A percentile compares a stretch with the other conserved stretches of the same genome.
These are phyloP conservation scores for Drosophila repleta DNA, from an alignment of 1,140 invertebrate genomes.

Conservation along the genomic window DNA sequence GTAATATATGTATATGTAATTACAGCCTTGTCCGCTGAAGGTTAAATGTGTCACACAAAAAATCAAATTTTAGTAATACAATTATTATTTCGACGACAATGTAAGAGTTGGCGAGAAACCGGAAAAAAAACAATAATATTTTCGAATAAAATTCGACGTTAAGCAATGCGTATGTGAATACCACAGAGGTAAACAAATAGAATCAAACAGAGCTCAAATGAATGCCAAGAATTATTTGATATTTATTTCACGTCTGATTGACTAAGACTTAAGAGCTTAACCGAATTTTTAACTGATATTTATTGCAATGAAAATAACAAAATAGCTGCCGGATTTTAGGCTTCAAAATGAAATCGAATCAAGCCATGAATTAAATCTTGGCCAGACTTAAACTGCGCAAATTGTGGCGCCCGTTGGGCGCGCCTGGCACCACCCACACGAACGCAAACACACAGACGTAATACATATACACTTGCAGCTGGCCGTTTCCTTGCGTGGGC, in stretches of 20 bases:
- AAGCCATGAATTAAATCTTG: constrained; percentile 39
- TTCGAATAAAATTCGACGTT: too few species aligned
- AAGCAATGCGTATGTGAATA: neutral
- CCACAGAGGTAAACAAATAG: neutral
- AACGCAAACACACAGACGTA: constrained; percentile 5
- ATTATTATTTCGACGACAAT: constrained; percentile 10
- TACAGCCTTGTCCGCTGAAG: constrained; percentile 23
- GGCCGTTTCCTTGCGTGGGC: constrained; percentile 32
- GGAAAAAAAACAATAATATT: neutral
- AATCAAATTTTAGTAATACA: constrained; percentile 2
- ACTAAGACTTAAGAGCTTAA: neutral
- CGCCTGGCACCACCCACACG: constrained; percentile 40
- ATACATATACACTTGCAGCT: neutral
- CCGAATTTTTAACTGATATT: neutral
- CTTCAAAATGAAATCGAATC: constrained; percentile 57
- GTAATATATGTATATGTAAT: constrained; percentile 28
- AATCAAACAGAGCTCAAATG: neutral
- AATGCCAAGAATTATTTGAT: neutral
- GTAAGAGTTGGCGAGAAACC: constrained; percentile 2
- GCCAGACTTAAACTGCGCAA: constrained; percentile 64
- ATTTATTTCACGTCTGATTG: too few species aligned
- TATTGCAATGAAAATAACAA: neutral
- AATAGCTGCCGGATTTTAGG: neutral
- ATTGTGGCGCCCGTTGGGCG: constrained; percentile 61
- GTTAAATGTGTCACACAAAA: constrained; percentile 23